A percentile compares a stretch with the other conserved stretches of the same genome.
Evolutionary conservation across 2,888 invertebrate species (phyloP).

Genomic region (Chloroclysta siterata): DNA sequence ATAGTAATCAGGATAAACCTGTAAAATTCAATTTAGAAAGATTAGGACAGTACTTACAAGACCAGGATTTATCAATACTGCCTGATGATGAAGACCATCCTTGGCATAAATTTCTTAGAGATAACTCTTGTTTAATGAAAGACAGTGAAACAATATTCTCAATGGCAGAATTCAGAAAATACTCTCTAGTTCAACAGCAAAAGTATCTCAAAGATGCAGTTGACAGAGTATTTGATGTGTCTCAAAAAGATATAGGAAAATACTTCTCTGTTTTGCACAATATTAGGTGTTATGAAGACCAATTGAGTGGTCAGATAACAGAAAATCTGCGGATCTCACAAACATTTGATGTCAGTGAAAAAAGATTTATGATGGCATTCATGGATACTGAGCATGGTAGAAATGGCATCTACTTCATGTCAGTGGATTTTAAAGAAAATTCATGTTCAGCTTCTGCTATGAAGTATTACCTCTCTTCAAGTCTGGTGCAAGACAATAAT

Average conservation of each 20-base stretch:
- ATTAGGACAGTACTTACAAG: constrained; percentile 95
- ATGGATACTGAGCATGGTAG: constrained; percentile 66
- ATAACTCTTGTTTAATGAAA: constrained; percentile 89
- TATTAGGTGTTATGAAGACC: constrained; percentile 78
- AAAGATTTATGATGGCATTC: constrained; percentile 81
- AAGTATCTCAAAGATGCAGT: constrained; percentile 88
- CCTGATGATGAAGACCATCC: constrained; percentile 90
- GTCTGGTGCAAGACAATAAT: constrained; percentile 63
- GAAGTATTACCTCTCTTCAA: constrained; percentile 82
- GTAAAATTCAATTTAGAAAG: constrained; percentile 93
- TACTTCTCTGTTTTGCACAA: constrained; percentile 85
- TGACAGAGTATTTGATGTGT: constrained; percentile 87
- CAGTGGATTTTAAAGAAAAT: constrained; percentile 74
- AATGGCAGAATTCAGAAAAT: constrained; percentile 89
- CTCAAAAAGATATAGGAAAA: constrained; percentile 86
- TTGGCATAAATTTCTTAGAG: constrained; percentile 90
- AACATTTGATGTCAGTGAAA: constrained; percentile 75
- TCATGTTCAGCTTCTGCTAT: constrained; percentile 75
- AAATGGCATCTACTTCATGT: constrained; percentile 80
- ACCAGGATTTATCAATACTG: constrained; percentile 88
- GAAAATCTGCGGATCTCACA: constrained; percentile 76
- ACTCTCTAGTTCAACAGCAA: constrained; percentile 93
- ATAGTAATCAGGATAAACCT: constrained; percentile 69
- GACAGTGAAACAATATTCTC: constrained; percentile 89
- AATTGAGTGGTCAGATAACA: constrained; percentile 50